Evolutionary conservation across 2,797 vertebrate species (phyloP), one percentile per base, ranked within the genome.

Genomic region (Sciaenops ocellatus): DNA sequence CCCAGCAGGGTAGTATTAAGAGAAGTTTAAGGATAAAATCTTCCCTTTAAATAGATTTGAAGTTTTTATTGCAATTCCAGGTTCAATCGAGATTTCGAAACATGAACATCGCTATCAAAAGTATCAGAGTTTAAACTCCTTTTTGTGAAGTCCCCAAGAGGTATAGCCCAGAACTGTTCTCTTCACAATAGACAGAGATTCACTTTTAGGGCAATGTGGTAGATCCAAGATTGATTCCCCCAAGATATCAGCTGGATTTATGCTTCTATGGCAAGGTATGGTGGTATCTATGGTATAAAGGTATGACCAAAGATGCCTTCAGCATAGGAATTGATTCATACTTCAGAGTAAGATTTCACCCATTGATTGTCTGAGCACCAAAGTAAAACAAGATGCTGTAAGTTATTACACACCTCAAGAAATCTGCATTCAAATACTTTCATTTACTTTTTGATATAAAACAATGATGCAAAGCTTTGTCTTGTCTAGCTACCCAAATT

Each of bases 11-110:
- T 13, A 30, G 38, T 26, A 17, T 59, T 46, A 67, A 76, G 66
- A 8, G 63, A 71, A 41, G 59, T 76, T 64, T 62, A 62, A 74
- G 59, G 51, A 72, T 66, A 20, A 73, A 66, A 66, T 64, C 26
- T 22, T 55, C 42, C 1, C 56, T 38, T 52, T 1, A 42, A 78
- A 70, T 24, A 67, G 15, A 66, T 71, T 63, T 69, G 0, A 59
- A 67, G n/a, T 79, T 68, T 70, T 70, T 2, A 59, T 64, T 66
- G 24, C 18, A 64, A 54, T 56, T 62, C 59, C 20, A 26, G 60
- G 10, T 69, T 69, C 3, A n/a, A 48, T 69, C 20, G 61, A 34
- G 20, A 57, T 77, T 77, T 51, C 3, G 50, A 50, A 75, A 57
- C 73, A 83, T 47, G 44, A 87, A 72, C n/a, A 59, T 7, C 34